A percentile compares a stretch with the other conserved stretches of the same genome.
These are phyloP conservation scores for Leptinotarsa rubiginosa DNA, from an alignment of 2,888 invertebrate species.

Conservation along the genomic window DNA sequence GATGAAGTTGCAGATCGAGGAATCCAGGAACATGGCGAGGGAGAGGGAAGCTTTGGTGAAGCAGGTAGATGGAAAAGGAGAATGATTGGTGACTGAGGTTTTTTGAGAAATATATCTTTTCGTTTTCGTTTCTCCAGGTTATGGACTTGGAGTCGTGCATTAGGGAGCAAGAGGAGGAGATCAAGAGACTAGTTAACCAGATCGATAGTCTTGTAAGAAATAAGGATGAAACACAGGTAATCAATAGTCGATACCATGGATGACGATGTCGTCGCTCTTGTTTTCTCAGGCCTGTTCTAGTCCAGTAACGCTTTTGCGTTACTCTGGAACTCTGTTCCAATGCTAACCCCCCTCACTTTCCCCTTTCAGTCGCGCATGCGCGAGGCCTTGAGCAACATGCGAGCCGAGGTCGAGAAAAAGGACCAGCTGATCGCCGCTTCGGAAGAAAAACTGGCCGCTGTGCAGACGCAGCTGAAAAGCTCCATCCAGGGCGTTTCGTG, in stretches of 20 bases:
- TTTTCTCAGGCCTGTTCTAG: too few relatives aligned
- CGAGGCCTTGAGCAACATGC: slow-evolving; percentile 49
- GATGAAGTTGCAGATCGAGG: slow-evolving; percentile 56
- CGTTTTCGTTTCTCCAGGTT: slow-evolving; percentile 50
- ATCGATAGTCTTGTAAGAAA: slow-evolving; percentile 66
- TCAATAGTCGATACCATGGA: too few relatives aligned
- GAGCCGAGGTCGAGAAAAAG: slow-evolving; percentile 60
- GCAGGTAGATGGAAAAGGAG: slow-evolving; percentile 54
- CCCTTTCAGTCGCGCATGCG: slow-evolving; percentile 41
- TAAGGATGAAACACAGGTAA: slow-evolving; percentile 61
- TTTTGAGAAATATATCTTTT: not conserved
- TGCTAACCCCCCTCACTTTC: too few relatives aligned
- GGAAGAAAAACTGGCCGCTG: slow-evolving; percentile 57
- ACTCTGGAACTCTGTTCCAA: too few relatives aligned
- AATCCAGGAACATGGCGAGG: slow-evolving; percentile 57
- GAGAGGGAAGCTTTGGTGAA: slow-evolving; percentile 68
- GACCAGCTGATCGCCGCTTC: slow-evolving; percentile 58
- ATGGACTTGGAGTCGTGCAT: slow-evolving; percentile 70
- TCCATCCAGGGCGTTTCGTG: slow-evolving; percentile 57
- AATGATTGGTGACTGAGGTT: not conserved
- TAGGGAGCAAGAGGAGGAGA: slow-evolving; percentile 72
- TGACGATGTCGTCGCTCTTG: too few relatives aligned
- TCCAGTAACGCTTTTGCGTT: too few relatives aligned
- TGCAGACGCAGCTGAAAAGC: slow-evolving; percentile 57
- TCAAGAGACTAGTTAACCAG: slow-evolving; percentile 68